Percentiles rank a stretch among this genome's conserved stretches.
Evolutionary conservation across 2,113 vertebrate genomes (phyloP).

Genomic region (Romanogobio albipinnatus): DNA sequence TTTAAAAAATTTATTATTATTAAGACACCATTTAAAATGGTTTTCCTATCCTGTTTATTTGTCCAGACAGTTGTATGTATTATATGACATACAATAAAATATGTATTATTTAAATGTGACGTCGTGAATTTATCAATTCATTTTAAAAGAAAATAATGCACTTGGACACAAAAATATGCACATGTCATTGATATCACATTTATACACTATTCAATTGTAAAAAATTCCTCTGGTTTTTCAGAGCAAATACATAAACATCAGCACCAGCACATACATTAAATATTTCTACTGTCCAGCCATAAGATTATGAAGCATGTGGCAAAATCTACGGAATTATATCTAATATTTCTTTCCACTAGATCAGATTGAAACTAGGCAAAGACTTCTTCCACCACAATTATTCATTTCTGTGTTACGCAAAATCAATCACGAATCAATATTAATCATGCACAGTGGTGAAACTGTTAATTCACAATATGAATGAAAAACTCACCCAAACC

Average conservation of each 20-base stretch:
- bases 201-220: no score
- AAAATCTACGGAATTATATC: background rate
- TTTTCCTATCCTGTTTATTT: no score
- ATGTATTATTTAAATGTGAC: no score
- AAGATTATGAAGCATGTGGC: background rate
- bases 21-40: no score
- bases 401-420: background rate
- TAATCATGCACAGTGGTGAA: slow-evolving; percentile 17
- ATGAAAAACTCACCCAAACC: background rate
- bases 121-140: no score
- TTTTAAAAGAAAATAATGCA: no score
- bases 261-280: background rate
- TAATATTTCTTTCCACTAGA: background rate
- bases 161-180: no score
- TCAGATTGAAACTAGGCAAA: background rate
- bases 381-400: background rate
- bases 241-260: background rate
- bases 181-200: no score
- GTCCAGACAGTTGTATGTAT: no score
- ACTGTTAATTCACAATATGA: slow-evolving; percentile 30
- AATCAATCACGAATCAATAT: slow-evolving; percentile 20
- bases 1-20: no score
- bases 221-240: background rate
- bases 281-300: background rate
- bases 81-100: no score